Conservation (phyloP, 2,113 vertebrate genomes). For the Progne subis region DNA sequence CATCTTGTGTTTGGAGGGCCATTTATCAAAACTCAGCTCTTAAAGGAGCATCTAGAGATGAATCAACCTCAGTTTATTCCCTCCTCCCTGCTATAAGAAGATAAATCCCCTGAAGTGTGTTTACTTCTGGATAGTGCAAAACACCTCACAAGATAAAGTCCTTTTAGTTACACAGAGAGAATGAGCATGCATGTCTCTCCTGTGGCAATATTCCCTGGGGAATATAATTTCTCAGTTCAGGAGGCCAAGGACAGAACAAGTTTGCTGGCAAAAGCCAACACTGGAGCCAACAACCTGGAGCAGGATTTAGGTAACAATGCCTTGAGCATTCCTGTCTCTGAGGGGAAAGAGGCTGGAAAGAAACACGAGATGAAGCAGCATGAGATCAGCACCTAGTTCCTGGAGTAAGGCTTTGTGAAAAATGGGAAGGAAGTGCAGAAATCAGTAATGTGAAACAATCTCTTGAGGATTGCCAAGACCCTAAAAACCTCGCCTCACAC, state of each 20-base stretch:
- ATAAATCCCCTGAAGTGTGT: neutral
- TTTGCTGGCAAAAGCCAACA: neutral
- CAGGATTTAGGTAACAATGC: neutral
- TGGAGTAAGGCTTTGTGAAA: neutral
- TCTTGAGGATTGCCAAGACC: neutral
- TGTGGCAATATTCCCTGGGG: neutral
- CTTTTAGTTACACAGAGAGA: neutral
- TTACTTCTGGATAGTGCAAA: neutral
- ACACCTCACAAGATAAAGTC: neutral
- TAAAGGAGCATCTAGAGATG: neutral
- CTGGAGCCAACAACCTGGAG: neutral
- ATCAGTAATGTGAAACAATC: neutral
- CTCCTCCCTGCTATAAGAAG: neutral
- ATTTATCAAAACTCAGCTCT: neutral
- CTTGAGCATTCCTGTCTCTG: neutral
- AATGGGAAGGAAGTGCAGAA: constrained; percentile 2
- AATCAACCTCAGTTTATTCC: neutral
- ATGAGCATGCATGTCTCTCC: neutral
- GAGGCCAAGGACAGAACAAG: neutral
- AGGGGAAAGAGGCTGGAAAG: neutral
- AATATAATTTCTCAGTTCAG: neutral
- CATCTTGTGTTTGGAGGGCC: neutral
- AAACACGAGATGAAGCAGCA: neutral
- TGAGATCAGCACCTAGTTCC: neutral
- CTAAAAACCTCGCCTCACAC: neutral